Percentiles rank a stretch among this genome's conserved stretches.
phyloP scores from a whole-genome alignment of 2,797 vertebrate species.

The Clarias laeviceps region DNA sequence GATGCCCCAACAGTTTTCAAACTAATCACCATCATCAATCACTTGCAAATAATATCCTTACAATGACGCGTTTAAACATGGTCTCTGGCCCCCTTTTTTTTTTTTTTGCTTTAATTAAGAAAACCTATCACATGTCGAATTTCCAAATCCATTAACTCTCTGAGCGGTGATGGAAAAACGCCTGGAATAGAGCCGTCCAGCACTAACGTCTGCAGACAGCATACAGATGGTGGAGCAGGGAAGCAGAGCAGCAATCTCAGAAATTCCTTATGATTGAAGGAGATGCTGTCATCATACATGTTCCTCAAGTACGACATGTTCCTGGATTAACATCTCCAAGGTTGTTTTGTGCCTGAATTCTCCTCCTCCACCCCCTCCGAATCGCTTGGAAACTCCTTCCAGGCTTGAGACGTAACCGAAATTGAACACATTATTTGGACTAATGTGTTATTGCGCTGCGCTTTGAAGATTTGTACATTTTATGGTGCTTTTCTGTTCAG shows the following conservation, averaged over 20 bases:
- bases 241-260: background rate
- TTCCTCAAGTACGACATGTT: background rate
- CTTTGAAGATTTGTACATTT: background rate
- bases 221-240: background rate
- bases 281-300: background rate
- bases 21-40: background rate
- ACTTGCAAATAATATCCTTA: background rate
- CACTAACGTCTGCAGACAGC: conserved; percentile 3
- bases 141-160: background rate
- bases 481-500: background rate
- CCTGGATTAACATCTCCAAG: background rate
- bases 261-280: background rate
- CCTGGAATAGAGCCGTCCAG: conserved; percentile 16
- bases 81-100: background rate
- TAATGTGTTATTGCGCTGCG: background rate
- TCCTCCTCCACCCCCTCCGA: background rate
- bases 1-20: background rate
- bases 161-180: background rate
- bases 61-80: background rate
- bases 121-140: background rate
- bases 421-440: background rate
- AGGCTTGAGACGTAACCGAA: background rate
- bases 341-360: background rate
- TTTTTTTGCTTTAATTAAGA: background rate
- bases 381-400: background rate